Conservation (phyloP, 2,888 invertebrate genomes). For the Ditula angustiorana region DNA sequence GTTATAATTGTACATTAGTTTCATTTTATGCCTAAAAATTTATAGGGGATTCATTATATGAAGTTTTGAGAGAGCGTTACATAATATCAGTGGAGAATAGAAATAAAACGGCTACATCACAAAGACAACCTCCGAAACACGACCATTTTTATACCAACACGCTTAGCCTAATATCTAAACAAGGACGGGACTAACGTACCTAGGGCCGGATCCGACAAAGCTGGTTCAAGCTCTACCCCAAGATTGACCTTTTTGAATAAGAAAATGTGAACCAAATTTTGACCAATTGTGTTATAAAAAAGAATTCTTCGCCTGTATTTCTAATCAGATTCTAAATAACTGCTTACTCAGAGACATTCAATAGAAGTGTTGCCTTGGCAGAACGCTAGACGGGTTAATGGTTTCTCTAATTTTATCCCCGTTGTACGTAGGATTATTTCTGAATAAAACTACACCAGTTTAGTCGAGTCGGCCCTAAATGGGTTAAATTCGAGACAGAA, state of each 20-base stretch:
- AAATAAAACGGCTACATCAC: slow-evolving; percentile 28
- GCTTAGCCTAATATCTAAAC: slow-evolving; percentile 19
- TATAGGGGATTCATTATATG: slow-evolving; percentile 9
- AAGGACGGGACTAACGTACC: slow-evolving; percentile 28
- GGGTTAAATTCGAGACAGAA: neutral
- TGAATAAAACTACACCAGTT: neutral
- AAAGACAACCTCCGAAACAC: slow-evolving; percentile 36
- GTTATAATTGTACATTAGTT: slow-evolving; percentile 37
- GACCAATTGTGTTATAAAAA: no score
- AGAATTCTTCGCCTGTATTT: no score
- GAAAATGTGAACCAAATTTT: no score
- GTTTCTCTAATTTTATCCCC: no score
- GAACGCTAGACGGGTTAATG: no score
- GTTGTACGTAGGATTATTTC: no score
- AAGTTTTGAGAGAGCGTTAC: slow-evolving; percentile 33
- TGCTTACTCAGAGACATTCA: no score
- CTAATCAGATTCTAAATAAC: no score
- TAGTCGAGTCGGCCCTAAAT: neutral
- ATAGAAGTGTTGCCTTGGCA: no score
- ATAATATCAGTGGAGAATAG: slow-evolving; percentile 31
- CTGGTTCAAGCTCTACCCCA: neutral
- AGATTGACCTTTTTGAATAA: no score
- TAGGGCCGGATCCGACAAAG: neutral
- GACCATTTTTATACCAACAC: slow-evolving; percentile 23
- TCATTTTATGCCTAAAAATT: slow-evolving; percentile 26